Evolutionary conservation across 2,888 invertebrate genomes (phyloP).

Genomic region (Eledona agricola): DNA sequence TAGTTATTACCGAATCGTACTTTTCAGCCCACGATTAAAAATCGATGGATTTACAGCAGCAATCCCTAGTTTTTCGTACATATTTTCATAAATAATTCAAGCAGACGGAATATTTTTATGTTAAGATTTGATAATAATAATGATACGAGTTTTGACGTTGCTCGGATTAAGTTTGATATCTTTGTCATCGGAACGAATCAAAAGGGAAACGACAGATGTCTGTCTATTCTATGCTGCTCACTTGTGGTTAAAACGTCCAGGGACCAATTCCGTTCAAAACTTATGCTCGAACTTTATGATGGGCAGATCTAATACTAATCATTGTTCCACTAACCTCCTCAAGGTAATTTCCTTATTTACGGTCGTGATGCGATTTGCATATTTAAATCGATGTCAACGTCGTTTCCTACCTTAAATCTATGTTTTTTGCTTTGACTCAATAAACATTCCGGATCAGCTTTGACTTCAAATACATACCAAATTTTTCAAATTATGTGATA

Average conservation of each 20-base stretch:
- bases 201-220: constrained; percentile 28
- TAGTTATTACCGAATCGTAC: too few species aligned
- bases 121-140: too few species aligned
- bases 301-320: constrained; percentile 26
- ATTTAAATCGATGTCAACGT: constrained; percentile 13
- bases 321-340: constrained; percentile 16
- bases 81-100: too few species aligned
- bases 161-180: constrained; percentile 2
- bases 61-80: too few species aligned
- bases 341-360: constrained; percentile 22
- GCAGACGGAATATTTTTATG: too few species aligned
- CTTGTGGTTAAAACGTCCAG: constrained; percentile 17
- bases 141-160: not conserved
- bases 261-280: constrained; percentile 22
- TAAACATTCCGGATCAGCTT: too few species aligned
- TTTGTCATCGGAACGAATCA: constrained; percentile 12
- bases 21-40: too few species aligned
- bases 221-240: constrained; percentile 16
- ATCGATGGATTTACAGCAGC: too few species aligned
- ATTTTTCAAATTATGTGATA: too few species aligned
- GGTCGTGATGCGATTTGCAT: constrained; percentile 19
- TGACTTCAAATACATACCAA: too few species aligned
- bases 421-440: too few species aligned
- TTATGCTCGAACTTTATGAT: constrained; percentile 28
- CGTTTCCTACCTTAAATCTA: too few species aligned